Conservation (phyloP, 2,797 vertebrate genomes). For the Clarias platycephalus region DNA sequence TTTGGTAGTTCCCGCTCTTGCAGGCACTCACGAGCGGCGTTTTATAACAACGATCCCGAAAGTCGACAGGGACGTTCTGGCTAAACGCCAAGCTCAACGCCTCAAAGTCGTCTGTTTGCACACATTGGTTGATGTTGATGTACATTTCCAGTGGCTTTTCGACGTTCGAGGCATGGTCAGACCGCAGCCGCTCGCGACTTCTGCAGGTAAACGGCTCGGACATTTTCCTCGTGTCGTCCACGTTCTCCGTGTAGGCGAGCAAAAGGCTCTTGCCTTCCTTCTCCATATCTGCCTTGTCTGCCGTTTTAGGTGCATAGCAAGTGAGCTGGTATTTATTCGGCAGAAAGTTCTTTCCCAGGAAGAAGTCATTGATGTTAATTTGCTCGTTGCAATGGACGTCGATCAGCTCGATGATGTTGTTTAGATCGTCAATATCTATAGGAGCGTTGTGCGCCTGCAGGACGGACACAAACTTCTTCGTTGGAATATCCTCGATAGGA, state of each 20-base stretch:
- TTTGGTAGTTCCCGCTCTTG: slow-evolving; percentile 69
- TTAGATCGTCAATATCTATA: slow-evolving; percentile 52
- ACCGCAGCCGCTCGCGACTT: slow-evolving; percentile 59
- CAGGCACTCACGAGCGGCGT: slow-evolving; percentile 82
- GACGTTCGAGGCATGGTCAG: slow-evolving; percentile 80
- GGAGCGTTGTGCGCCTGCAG: slow-evolving; percentile 64
- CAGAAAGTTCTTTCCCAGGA: slow-evolving; percentile 75
- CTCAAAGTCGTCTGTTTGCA: slow-evolving; percentile 73
- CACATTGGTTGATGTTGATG: slow-evolving; percentile 73
- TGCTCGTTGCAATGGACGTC: slow-evolving; percentile 58
- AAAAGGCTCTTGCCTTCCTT: not conserved
- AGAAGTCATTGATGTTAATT: slow-evolving; percentile 71
- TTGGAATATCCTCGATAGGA: slow-evolving; percentile 60
- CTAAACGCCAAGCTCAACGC: slow-evolving; percentile 80
- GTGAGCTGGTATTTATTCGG: slow-evolving; percentile 71
- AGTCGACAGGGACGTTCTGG: slow-evolving; percentile 73
- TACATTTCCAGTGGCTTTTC: slow-evolving; percentile 70
- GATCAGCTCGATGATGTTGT: slow-evolving; percentile 60
- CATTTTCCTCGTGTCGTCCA: too few species aligned
- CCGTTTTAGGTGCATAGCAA: slow-evolving; percentile 69
- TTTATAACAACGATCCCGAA: slow-evolving; percentile 78
- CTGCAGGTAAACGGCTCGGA: not conserved
- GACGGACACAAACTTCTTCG: slow-evolving; percentile 66
- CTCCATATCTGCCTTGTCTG: slow-evolving; percentile 12
- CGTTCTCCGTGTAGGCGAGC: not conserved